These are phyloP conservation scores for Danaus chrysippus DNA, from an alignment of 2,888 invertebrate genomes.

Conservation along the genomic window DNA sequence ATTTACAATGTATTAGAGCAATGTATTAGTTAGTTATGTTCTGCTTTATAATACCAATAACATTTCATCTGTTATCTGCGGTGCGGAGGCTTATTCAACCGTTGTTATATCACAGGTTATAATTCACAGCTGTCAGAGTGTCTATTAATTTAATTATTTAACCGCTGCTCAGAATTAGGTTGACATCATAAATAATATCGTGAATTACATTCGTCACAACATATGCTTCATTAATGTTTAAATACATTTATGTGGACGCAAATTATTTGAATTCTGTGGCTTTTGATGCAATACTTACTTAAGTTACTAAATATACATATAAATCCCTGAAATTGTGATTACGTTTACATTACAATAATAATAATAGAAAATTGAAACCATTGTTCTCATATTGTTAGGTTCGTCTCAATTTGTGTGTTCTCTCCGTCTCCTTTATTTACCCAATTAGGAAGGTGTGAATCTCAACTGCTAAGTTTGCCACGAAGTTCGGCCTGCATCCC, in stretches of 20 bases:
- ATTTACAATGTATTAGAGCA: background rate
- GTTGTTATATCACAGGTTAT: constrained; percentile 22
- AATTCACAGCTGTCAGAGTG: constrained; percentile 28
- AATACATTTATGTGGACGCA: too few species aligned
- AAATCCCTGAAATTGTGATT: too few species aligned
- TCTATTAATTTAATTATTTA: constrained; percentile 28
- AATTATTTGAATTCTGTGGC: too few species aligned
- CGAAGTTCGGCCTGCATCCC: constrained; percentile 55
- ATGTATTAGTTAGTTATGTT: background rate
- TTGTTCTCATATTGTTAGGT: constrained; percentile 10
- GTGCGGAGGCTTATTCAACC: constrained; percentile 23
- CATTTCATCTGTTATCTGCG: constrained; percentile 10
- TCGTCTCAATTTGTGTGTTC: constrained; percentile 21
- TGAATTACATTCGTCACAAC: background rate
- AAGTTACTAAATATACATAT: too few species aligned
- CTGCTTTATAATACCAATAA: background rate
- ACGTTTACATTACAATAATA: background rate
- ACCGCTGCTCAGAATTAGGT: constrained; percentile 20
- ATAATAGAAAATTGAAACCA: constrained; percentile 7
- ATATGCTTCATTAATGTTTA: too few species aligned
- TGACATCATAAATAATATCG: background rate
- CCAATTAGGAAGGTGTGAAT: constrained; percentile 68
- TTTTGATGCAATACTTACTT: too few species aligned
- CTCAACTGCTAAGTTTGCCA: constrained; percentile 53
- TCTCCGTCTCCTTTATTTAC: constrained; percentile 53